phyloP scores from a whole-genome alignment of 2,888 invertebrate species.

The Globia sparganii region DNA sequence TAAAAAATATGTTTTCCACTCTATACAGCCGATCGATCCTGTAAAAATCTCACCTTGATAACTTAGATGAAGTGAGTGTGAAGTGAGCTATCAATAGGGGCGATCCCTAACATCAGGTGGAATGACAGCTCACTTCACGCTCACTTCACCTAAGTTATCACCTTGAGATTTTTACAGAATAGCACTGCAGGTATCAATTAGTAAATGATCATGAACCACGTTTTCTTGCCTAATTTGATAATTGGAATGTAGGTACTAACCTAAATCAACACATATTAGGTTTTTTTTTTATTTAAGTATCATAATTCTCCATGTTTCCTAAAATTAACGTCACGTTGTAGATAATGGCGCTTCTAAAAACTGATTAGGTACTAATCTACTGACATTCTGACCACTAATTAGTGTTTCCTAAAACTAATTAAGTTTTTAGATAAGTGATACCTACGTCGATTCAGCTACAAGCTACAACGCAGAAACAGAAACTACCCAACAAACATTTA shows the following conservation, averaged over 20 bases:
- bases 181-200: not conserved
- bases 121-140: too few species aligned
- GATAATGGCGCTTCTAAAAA: slow-evolving; percentile 7
- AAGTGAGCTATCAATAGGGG: too few species aligned
- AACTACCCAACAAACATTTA: too few species aligned
- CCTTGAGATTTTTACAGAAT: too few species aligned
- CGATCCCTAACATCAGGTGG: too few species aligned
- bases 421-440: not conserved
- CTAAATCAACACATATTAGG: not conserved
- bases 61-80: too few species aligned
- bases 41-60: too few species aligned
- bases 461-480: not conserved
- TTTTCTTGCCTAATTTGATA: not conserved
- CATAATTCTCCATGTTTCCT: slow-evolving; percentile 7
- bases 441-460: not conserved
- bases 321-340: not conserved
- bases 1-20: not conserved
- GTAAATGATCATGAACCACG: not conserved
- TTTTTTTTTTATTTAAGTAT: too few species aligned
- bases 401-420: slow-evolving; percentile 1
- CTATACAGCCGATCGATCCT: too few species aligned
- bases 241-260: not conserved
- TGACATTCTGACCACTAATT: not conserved
- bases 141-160: too few species aligned
- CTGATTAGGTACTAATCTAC: not conserved